Conservation (phyloP, 1,140 invertebrate species). For the Pristionchus pacificus region DNA sequence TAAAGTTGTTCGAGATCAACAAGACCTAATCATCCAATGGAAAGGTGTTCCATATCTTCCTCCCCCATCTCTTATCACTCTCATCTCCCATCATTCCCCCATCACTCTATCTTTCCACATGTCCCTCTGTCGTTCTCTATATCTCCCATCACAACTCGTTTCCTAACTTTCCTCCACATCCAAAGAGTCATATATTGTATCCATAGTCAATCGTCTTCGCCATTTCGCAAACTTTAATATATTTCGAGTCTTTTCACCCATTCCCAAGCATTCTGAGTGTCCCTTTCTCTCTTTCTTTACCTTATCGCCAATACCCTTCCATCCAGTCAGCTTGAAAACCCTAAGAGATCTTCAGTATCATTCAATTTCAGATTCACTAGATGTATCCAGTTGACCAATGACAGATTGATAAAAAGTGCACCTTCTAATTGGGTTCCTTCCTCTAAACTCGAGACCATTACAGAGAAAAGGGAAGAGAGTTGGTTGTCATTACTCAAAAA, state of each 20-base stretch:
- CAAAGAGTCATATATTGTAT: slow-evolving; percentile 4
- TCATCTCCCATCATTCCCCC: not conserved
- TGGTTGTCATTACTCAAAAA: too few species aligned
- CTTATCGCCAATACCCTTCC: too few species aligned
- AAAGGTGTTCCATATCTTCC: not conserved
- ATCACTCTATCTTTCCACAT: slow-evolving; percentile 2
- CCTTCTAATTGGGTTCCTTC: not conserved
- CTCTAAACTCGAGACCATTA: not conserved
- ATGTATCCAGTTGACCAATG: too few species aligned
- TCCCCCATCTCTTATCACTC: not conserved
- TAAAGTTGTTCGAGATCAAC: slow-evolving; percentile 96
- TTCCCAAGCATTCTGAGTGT: too few species aligned
- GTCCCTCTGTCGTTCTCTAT: not conserved
- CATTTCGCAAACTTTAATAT: too few species aligned
- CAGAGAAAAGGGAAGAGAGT: not conserved
- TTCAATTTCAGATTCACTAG: too few species aligned
- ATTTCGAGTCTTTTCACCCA: too few species aligned
- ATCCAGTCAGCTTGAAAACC: too few species aligned
- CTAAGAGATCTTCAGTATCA: too few species aligned
- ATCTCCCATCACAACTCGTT: too few species aligned
- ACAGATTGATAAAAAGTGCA: too few species aligned
- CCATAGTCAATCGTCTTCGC: not conserved
- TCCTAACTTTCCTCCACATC: slow-evolving; percentile 6
- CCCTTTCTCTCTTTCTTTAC: too few species aligned
- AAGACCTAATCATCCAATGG: slow-evolving; percentile 32